Evolutionary conservation across 2,888 invertebrate species (phyloP), one percentile per base, ranked within the genome.

Genomic region (Hoplodrina ambigua): DNA sequence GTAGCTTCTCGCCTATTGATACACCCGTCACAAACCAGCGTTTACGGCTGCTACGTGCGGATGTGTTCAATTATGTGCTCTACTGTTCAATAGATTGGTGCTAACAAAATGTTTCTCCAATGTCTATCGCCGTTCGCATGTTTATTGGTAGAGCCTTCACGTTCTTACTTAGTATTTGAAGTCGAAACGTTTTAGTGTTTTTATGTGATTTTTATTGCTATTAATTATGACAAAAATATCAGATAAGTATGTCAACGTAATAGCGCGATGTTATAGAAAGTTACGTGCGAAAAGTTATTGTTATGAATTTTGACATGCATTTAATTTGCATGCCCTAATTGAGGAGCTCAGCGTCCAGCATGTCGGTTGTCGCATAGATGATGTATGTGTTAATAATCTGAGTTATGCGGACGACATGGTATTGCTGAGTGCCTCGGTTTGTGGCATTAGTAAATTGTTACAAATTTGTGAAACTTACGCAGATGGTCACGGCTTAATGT

Each of bases 1-100:
- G 63, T 81, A 76, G 77, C 74, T 85, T 84, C 84, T 85, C 81
- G 73, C 73, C 85, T 84, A 82, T 87, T 84, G 83, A 82, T 83
- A 78, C 72, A 77, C 71, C 58, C 66, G 78, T 78, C 80, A 74
- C 78, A 82, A 73, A 52, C 57, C 53, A 61, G 15, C 61, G 59
- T 77, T 81, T 71, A 75, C 82, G 44, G 71, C 69, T 49, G 53
- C 55, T 58, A 64, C 68, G 72, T 72, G 74, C 72, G 55, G 60
- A 59, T 70, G 71, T 76, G 64, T 81, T 73, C 69, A 69, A 84
- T 80, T 79, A 80, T 87, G 78, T 78, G 75, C 83, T 83, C 75
- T 84, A 85, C 59, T 64, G 62, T 56, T 64, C n/a, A 66, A 63
- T 7, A 66, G 60, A 82, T 85, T 82, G 71, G 75, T 69, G 71